phyloP scores from a whole-genome alignment of 2,797 vertebrate species.

The Monodelphis domestica region DNA sequence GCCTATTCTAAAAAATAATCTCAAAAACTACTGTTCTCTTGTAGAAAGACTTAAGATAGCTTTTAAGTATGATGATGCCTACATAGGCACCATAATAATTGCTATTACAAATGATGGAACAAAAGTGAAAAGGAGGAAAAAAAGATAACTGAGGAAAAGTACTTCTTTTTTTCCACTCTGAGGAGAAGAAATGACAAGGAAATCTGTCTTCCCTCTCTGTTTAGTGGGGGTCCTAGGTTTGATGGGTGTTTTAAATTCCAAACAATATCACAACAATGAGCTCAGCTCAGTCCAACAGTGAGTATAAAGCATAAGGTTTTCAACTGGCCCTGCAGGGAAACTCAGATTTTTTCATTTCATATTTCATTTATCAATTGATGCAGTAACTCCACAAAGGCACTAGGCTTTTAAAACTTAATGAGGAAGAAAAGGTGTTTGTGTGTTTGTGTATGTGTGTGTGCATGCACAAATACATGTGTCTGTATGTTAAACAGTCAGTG shows the following conservation, averaged over 20 bases:
- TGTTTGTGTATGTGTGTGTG: neutral
- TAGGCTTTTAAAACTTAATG: slow-evolving; percentile 63
- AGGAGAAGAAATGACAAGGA: slow-evolving; percentile 33
- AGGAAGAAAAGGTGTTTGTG: slow-evolving; percentile 39
- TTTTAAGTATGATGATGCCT: neutral
- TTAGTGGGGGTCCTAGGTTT: slow-evolving; percentile 35
- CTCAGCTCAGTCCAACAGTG: slow-evolving; percentile 33
- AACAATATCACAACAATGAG: slow-evolving; percentile 54
- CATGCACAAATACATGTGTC: neutral
- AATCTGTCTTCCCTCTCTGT: slow-evolving; percentile 17
- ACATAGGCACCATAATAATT: neutral
- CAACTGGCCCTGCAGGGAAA: neutral
- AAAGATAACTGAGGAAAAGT: neutral
- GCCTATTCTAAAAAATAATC: neutral
- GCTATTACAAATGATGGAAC: neutral
- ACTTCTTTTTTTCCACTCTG: slow-evolving; percentile 14
- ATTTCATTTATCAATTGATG: slow-evolving; percentile 61
- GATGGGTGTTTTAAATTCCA: slow-evolving; percentile 62
- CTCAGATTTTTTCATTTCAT: slow-evolving; percentile 63
- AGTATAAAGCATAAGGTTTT: slow-evolving; percentile 48
- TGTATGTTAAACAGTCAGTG: neutral
- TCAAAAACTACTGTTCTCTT: too few species aligned
- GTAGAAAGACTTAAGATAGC: neutral
- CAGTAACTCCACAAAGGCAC: slow-evolving; percentile 26
- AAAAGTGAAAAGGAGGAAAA: slow-evolving; percentile 24